phyloP scores from a whole-genome alignment of 2,888 invertebrate species.

The Tryphoninae sp. region DNA sequence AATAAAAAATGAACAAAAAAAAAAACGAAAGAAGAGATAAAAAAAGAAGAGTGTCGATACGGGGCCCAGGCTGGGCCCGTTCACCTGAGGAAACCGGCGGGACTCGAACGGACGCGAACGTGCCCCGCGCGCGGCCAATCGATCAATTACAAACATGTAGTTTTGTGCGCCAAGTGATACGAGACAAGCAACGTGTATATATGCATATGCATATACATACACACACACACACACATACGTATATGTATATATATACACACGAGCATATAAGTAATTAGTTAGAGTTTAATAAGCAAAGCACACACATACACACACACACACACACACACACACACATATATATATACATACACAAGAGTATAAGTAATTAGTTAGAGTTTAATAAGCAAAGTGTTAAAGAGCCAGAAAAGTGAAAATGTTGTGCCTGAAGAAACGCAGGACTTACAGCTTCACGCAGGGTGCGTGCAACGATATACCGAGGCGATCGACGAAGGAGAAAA shows the following conservation, averaged over 20 bases:
- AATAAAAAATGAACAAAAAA: constrained; percentile 40
- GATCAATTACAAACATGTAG: constrained; percentile 45
- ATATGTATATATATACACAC: too few species aligned
- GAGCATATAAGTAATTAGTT: too few species aligned
- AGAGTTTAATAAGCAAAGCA: not conserved
- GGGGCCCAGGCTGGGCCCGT: constrained; percentile 15
- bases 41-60: constrained; percentile 20
- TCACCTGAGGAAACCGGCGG: constrained; percentile 8
- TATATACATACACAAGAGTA: too few species aligned
- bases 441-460: constrained; percentile 77
- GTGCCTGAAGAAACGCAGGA: constrained; percentile 76
- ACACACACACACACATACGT: not conserved
- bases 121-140: constrained; percentile 1
- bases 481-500: constrained; percentile 69
- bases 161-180: constrained; percentile 43
- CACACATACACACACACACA: too few species aligned
- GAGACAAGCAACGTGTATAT: constrained; percentile 2
- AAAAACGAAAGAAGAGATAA: constrained; percentile 15
- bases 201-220: too few species aligned
- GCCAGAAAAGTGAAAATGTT: constrained; percentile 69
- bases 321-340: too few species aligned
- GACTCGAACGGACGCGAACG: constrained; percentile 2
- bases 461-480: constrained; percentile 69
- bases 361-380: too few species aligned
- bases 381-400: constrained; percentile 18